A percentile compares a stretch with the other conserved stretches of the same genome.
These are phyloP conservation scores for Cynopterus sphinx DNA, from an alignment of 2,797 vertebrate species.

Conservation along the genomic window DNA sequence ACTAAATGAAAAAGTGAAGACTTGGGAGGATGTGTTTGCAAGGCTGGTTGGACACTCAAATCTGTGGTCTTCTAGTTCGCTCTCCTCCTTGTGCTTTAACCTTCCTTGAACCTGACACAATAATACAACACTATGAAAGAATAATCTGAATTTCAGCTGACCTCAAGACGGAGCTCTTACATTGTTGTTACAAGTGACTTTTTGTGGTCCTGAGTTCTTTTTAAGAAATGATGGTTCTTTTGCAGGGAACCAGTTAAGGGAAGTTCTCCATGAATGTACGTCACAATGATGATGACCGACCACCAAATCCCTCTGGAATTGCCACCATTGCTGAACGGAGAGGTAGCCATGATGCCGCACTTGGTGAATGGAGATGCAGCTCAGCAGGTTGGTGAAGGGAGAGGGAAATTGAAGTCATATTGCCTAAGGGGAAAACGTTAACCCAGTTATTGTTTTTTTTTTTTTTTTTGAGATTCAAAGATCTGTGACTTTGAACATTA, in stretches of 20 bases:
- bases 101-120: no score
- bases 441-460: not conserved
- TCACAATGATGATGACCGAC: slow-evolving; percentile 99
- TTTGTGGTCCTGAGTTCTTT: slow-evolving; percentile 8
- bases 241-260: slow-evolving; percentile 93
- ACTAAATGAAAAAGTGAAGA: not conserved
- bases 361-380: slow-evolving; percentile 96
- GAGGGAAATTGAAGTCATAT: not conserved
- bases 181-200: not conserved
- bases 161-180: not conserved
- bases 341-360: slow-evolving; percentile 97
- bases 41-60: not conserved
- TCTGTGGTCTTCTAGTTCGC: not conserved
- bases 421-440: not conserved
- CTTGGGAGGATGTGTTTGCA: not conserved
- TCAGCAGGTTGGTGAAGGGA: slow-evolving; percentile 91
- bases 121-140: not conserved
- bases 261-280: slow-evolving; percentile 99
- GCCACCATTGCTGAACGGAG: slow-evolving; percentile 96
- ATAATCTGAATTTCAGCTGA: not conserved
- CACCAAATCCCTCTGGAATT: slow-evolving; percentile 99
- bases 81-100: not conserved
- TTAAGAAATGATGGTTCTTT: slow-evolving; percentile 70
- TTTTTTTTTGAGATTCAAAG: not conserved
- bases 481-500: not conserved